These are phyloP conservation scores for Epicampocera succincta DNA, from an alignment of 2,888 invertebrate genomes.

Conservation along the genomic window DNA sequence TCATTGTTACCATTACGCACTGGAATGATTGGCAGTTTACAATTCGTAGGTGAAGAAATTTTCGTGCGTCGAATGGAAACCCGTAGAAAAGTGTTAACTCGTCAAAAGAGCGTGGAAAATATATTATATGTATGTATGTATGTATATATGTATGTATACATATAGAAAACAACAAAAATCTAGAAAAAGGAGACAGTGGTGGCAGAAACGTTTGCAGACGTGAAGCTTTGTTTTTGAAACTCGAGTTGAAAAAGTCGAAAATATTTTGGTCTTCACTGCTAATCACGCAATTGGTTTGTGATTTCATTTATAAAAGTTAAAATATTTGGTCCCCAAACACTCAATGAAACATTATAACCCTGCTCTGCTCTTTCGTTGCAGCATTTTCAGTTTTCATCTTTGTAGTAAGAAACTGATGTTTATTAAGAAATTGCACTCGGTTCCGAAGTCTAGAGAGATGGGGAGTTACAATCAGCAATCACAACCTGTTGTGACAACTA, in stretches of 20 bases:
- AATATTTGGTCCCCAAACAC: too few relatives aligned
- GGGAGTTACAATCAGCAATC: too few relatives aligned
- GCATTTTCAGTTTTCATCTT: too few relatives aligned
- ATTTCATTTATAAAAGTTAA: too few relatives aligned
- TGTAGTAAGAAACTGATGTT: too few relatives aligned
- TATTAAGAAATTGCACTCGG: too few relatives aligned
- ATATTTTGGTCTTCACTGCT: too few relatives aligned
- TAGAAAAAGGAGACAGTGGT: constrained; percentile 9
- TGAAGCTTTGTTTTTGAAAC: neutral
- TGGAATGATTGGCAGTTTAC: neutral
- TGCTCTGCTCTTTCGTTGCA: too few relatives aligned
- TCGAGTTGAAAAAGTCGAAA: neutral
- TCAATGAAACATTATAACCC: too few relatives aligned
- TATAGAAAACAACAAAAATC: neutral
- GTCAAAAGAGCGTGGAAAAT: constrained; percentile 23
- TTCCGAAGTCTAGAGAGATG: too few relatives aligned
- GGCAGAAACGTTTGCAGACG: neutral
- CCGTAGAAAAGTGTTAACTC: constrained; percentile 27
- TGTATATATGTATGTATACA: neutral
- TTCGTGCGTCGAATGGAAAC: constrained; percentile 22
- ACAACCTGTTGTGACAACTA: too few relatives aligned
- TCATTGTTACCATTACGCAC: constrained; percentile 26
- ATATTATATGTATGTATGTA: constrained; percentile 1
- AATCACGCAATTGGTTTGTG: too few relatives aligned
- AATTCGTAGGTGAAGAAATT: constrained; percentile 38